phyloP scores from a whole-genome alignment of 2,888 invertebrate genomes.

The Electrophaes corylata region DNA sequence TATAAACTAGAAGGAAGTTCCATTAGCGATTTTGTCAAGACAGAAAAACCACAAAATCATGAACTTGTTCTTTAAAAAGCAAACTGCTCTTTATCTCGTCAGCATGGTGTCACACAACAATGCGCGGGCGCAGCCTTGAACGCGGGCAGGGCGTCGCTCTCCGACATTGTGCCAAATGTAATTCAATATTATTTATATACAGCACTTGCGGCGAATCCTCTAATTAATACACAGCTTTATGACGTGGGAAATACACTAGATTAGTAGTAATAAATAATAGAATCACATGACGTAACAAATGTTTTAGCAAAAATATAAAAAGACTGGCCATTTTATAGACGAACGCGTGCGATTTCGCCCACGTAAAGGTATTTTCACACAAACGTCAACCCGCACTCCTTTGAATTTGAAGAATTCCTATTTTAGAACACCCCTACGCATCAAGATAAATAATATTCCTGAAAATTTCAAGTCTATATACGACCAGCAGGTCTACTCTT shows the following conservation, averaged over 20 bases:
- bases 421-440: no score
- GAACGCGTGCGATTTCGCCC: no score
- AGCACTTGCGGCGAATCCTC: constrained; percentile 21
- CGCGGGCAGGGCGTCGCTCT: constrained; percentile 55
- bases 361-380: no score
- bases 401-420: no score
- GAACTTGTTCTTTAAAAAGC: background rate
- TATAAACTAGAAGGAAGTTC: background rate
- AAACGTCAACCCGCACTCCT: no score
- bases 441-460: no score
- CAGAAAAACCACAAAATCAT: background rate
- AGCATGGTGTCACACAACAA: constrained; percentile 54
- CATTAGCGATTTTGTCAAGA: background rate
- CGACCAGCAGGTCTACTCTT: no score
- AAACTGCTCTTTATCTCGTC: background rate
- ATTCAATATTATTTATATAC: constrained; percentile 44
- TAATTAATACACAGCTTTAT: constrained; percentile 24
- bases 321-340: no score
- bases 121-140: constrained; percentile 60
- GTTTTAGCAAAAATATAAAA: background rate
- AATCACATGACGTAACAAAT: background rate
- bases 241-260: constrained; percentile 11
- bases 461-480: no score
- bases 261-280: constrained; percentile 4
- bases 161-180: constrained; percentile 57